phyloP scores from a whole-genome alignment of 2,888 invertebrate species.

The Chouioia cunea region DNA sequence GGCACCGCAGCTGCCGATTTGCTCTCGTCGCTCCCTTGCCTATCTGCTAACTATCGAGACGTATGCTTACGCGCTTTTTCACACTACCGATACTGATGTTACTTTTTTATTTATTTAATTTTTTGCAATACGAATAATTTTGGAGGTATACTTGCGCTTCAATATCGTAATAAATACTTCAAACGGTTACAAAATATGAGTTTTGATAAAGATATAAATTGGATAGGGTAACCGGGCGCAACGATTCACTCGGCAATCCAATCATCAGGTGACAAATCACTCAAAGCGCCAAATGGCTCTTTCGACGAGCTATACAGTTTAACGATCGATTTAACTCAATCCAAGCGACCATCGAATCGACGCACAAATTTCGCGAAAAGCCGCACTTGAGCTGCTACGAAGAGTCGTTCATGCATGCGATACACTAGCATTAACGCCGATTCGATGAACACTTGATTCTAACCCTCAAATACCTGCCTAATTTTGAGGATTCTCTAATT shows the following conservation, averaged over 20 bases:
- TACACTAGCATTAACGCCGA: neutral
- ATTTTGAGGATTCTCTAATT: no score
- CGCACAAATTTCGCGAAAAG: conserved; percentile 35
- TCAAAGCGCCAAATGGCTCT: conserved; percentile 40
- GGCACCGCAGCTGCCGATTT: conserved; percentile 15
- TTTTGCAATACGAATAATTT: no score
- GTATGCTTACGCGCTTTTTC: no score
- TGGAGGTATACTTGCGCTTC: no score
- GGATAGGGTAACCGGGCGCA: conserved; percentile 17
- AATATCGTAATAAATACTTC: neutral
- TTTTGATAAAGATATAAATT: neutral
- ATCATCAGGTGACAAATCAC: conserved; percentile 44
- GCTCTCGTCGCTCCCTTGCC: no score
- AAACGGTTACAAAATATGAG: neutral
- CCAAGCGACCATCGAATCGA: conserved; percentile 18
- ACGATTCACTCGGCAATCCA: conserved; percentile 42
- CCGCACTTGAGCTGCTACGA: conserved; percentile 9
- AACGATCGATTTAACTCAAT: conserved; percentile 47
- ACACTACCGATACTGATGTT: no score
- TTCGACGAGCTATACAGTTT: conserved; percentile 36
- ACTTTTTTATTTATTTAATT: no score
- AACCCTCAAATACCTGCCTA: no score
- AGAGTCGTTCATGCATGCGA: conserved; percentile 15
- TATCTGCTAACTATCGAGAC: no score
- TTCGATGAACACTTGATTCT: neutral